Conservation (phyloP, 2,888 invertebrate species). For the Reticulitermes lucifugus region DNA sequence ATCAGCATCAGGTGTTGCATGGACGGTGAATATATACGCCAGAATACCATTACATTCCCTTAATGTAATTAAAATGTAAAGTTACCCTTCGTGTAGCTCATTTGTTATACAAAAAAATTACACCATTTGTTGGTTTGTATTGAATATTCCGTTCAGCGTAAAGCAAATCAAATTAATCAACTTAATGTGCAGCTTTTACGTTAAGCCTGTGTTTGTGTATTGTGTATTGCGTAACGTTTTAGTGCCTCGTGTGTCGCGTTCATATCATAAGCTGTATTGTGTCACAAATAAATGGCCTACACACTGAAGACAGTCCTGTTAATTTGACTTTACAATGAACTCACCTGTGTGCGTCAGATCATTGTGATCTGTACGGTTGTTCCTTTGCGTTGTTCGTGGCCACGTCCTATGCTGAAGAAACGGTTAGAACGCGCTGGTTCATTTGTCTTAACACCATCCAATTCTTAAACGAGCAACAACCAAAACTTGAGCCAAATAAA, state of each 20-base stretch:
- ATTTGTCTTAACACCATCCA: background rate
- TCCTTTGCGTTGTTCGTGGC: background rate
- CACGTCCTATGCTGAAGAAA: background rate
- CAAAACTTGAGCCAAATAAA: background rate
- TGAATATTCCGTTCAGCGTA: background rate
- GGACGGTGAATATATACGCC: background rate
- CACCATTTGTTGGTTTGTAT: background rate
- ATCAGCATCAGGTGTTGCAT: background rate
- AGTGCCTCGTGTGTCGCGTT: too few relatives aligned
- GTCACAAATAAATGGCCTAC: background rate
- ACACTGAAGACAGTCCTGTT: background rate
- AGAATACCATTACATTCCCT: background rate
- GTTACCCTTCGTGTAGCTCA: background rate
- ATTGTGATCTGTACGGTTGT: background rate
- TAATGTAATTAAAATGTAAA: background rate
- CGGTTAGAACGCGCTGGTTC: background rate
- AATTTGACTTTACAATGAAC: constrained; percentile 6
- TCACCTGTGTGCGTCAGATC: background rate
- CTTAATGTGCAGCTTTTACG: background rate
- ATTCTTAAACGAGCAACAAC: background rate
- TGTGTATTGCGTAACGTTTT: background rate
- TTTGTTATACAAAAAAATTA: background rate
- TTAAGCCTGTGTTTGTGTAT: background rate
- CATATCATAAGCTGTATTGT: background rate
- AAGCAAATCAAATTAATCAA: background rate